Conservation (phyloP, 2,797 vertebrate genomes). For the Cyprinella venusta region DNA sequence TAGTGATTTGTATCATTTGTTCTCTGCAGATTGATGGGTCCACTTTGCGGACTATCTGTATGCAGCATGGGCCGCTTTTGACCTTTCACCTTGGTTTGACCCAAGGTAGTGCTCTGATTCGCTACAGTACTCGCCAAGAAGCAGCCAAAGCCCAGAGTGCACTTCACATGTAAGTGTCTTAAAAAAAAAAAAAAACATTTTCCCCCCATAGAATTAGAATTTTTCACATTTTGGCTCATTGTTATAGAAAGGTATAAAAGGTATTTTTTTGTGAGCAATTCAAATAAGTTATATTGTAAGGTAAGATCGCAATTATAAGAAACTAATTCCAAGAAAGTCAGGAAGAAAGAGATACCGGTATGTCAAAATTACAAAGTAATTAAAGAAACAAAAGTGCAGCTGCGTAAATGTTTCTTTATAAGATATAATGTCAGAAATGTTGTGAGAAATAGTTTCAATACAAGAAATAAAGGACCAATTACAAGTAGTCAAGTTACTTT, state of each 20-base stretch:
- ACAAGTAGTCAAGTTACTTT: neutral
- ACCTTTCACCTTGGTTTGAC: constrained; percentile 95
- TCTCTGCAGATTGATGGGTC: constrained; percentile 86
- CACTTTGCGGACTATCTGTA: constrained; percentile 91
- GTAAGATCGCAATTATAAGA: neutral
- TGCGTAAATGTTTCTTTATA: neutral
- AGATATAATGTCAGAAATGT: neutral
- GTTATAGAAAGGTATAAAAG: neutral
- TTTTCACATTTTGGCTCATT: neutral
- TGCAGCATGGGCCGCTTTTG: constrained; percentile 93
- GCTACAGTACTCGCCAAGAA: constrained; percentile 92
- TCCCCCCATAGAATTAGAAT: neutral
- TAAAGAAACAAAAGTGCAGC: neutral
- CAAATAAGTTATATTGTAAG: neutral
- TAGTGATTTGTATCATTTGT: neutral
- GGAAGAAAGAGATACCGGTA: no score
- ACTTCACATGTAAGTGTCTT: constrained; percentile 86
- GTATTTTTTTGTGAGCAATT: neutral
- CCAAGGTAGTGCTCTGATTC: constrained; percentile 91
- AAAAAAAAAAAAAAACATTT: no score
- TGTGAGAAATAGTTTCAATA: neutral
- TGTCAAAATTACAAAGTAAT: neutral
- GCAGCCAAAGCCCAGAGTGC: constrained; percentile 92
- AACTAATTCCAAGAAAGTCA: neutral
- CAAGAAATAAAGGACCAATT: neutral